These are phyloP conservation scores for Phataginus tetradactyla DNA, from an alignment of 2,797 vertebrate species.

Conservation along the genomic window DNA sequence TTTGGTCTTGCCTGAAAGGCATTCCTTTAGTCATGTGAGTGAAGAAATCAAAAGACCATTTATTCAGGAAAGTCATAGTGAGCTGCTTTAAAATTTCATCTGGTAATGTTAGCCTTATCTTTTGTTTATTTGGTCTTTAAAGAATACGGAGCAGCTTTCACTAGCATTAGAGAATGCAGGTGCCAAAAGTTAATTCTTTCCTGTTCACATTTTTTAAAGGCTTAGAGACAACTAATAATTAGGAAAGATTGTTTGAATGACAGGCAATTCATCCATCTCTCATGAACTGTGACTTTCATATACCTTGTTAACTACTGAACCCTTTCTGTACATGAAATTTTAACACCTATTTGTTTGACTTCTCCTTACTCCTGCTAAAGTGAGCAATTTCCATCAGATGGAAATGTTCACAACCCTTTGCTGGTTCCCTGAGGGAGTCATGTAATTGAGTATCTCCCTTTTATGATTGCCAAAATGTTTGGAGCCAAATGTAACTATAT, in stretches of 20 bases:
- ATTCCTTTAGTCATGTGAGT: not conserved
- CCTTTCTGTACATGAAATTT: not conserved
- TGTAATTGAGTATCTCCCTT: not conserved
- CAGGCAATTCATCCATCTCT: not conserved
- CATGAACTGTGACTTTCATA: constrained; percentile 10
- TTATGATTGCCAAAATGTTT: not conserved
- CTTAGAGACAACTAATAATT: constrained; percentile 1
- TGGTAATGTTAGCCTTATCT: not conserved
- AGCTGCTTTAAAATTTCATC: not conserved
- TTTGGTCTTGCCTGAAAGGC: not conserved
- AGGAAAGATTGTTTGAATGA: constrained; percentile 45
- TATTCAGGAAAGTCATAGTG: not conserved
- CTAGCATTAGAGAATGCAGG: not conserved
- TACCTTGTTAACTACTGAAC: not conserved
- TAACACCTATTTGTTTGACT: constrained; percentile 12
- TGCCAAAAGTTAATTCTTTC: not conserved
- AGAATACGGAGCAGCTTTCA: not conserved
- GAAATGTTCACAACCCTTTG: not conserved
- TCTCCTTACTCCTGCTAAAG: not conserved
- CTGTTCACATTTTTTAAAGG: constrained; percentile 48
- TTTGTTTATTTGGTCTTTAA: not conserved
- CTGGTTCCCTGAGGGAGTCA: not conserved
- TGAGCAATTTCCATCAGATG: not conserved
- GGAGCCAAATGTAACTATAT: not conserved
- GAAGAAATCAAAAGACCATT: not conserved